Base-by-base conservation (phyloP, 2,113 vertebrate genomes). In the Mesoclemmys tuberculata region DNA sequence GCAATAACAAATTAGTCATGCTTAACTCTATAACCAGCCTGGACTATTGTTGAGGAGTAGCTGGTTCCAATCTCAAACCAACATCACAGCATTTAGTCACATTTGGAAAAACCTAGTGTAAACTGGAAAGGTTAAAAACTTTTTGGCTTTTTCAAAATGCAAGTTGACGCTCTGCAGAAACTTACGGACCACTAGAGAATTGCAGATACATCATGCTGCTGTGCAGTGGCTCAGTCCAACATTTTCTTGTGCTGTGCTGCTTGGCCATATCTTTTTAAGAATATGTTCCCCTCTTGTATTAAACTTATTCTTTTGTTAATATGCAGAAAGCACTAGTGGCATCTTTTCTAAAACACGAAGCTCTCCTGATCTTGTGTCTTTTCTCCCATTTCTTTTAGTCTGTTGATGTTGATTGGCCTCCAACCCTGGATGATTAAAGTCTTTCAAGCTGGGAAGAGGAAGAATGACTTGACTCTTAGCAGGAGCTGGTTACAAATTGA, bases 391-490 rank as follows among this genome's bases (percentile, higher is more conserved):
- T 87, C 48, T 91, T 96, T 38, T 95, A 99, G 99, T 99, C 99
- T 58, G 99, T 99, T 48, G 99, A 99, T 12, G 99, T 99, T 94
- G 99, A 99, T 97, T 99, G 99, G 99, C 99, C 99, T 46, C 99
- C 99, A 46, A 86, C 98, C 77, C 95, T 99, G 89, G 98, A 98
- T 35, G 98, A 99, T 91, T 99, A 98, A 98, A 48, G 84, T 80
- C 89, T 49, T 64, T 87, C 93, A 90, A 93, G 81, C 1, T 41
- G 87, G 84, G 80, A 97, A 3, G 10, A 88, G 16, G 52, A 96
- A 88, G 46, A 58, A 93, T 80, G 82, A 58, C 46, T 81, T 54
- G 9, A 58, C 85, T 46, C 2, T 8, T 27, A 51, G n/a, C 91
- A 75, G 87, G 84, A 95, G 87, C 64, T 82, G 90, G 31, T 89